Evolutionary conservation across 2,888 invertebrate genomes (phyloP).

Genomic region (Ophion ellenae): DNA sequence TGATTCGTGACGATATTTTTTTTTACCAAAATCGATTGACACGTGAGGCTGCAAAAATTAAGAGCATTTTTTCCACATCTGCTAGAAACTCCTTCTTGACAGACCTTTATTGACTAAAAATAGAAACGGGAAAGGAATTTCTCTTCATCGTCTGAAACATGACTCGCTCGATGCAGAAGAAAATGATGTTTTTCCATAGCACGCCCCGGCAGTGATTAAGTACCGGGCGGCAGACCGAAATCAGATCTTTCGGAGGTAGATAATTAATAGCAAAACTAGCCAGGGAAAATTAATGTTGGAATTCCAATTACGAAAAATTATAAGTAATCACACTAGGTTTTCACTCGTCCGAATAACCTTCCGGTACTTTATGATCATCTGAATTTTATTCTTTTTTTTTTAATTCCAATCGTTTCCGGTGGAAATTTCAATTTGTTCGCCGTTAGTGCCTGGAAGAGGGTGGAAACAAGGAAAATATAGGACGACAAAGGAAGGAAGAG

Average conservation of each 20-base stretch:
- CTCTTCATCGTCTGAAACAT: background rate
- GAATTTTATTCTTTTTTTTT: constrained; percentile 9
- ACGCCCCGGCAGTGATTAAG: constrained; percentile 21
- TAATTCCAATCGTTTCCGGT: constrained; percentile 48
- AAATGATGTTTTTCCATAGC: background rate
- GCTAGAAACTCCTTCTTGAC: too few relatives aligned
- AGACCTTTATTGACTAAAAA: too few relatives aligned
- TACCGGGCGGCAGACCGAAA: constrained; percentile 13
- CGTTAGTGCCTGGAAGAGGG: background rate
- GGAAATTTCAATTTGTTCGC: constrained; percentile 40
- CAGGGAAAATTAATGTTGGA: constrained; percentile 41
- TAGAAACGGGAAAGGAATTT: too few relatives aligned
- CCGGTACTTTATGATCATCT: background rate
- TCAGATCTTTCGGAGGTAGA: constrained; percentile 20
- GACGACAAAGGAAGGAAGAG: background rate
- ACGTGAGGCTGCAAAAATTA: too few relatives aligned
- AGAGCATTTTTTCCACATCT: too few relatives aligned
- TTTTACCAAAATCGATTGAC: too few relatives aligned
- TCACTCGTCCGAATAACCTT: constrained; percentile 5
- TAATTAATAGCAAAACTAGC: constrained; percentile 47
- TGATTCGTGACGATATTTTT: too few relatives aligned
- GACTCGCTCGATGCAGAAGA: background rate
- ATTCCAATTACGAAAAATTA: constrained; percentile 38
- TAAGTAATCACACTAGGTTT: constrained; percentile 26
- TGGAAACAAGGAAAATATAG: constrained; percentile 40